Conservation (phyloP, 2,797 vertebrate species). For the Siniperca scherzeri region DNA sequence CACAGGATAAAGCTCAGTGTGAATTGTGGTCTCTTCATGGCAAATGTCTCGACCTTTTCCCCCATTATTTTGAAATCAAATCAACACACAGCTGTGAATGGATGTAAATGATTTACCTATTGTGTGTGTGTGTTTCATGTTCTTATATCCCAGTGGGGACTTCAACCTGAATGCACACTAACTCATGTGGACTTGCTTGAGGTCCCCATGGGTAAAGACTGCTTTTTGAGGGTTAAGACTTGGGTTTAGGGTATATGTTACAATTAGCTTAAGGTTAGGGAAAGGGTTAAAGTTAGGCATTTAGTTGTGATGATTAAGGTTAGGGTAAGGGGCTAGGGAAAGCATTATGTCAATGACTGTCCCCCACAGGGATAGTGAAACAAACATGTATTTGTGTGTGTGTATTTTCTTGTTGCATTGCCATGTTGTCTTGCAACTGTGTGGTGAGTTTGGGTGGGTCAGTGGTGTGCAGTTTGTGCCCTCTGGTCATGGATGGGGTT, state of each 20-base stretch:
- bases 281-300: too few relatives aligned
- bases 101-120: constrained; percentile 31
- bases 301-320: too few relatives aligned
- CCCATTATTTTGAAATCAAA: constrained; percentile 42
- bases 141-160: too few relatives aligned
- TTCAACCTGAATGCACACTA: too few relatives aligned
- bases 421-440: constrained; percentile 35
- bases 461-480: constrained; percentile 42
- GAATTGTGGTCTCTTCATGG: constrained; percentile 24
- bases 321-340: too few relatives aligned
- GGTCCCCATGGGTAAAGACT: too few relatives aligned
- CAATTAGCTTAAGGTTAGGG: too few relatives aligned
- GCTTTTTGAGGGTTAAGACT: too few relatives aligned
- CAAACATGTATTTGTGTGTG: constrained; percentile 8
- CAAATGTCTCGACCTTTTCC: constrained; percentile 23
- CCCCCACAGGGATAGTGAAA: too few relatives aligned
- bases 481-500: constrained; percentile 59
- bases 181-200: too few relatives aligned
- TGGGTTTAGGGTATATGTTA: too few relatives aligned
- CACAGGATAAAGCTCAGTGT: constrained; percentile 42
- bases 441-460: constrained; percentile 46
- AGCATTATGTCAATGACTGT: too few relatives aligned
- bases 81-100: constrained; percentile 22
- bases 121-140: not conserved
- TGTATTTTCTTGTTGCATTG: constrained; percentile 7